Conservation (phyloP, 2,797 vertebrate genomes). For the Eleutherodactylus coqui region DNA sequence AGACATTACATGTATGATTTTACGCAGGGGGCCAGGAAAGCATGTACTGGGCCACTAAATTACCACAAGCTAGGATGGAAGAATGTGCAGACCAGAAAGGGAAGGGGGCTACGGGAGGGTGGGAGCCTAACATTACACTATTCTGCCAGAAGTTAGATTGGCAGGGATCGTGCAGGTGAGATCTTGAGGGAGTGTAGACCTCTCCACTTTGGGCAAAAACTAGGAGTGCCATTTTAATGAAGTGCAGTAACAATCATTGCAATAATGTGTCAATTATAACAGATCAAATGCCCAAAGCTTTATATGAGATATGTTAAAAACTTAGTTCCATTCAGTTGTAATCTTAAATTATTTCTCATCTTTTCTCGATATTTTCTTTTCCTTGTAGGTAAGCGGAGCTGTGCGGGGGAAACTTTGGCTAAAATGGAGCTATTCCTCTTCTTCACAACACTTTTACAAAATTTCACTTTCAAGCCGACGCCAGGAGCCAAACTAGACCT, state of each 20-base stretch:
- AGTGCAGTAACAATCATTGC: neutral
- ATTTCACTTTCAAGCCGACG: slow-evolving; percentile 11
- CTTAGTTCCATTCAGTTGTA: neutral
- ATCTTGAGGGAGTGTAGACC: neutral
- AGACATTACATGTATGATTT: no score
- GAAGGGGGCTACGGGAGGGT: no score
- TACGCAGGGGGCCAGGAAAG: no score
- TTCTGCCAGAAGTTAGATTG: neutral
- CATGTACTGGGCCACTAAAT: no score
- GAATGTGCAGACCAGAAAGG: no score
- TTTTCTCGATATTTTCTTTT: neutral
- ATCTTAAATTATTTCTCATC: neutral
- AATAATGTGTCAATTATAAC: neutral
- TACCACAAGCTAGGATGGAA: no score
- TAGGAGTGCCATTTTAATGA: neutral
- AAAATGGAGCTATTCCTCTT: slow-evolving; percentile 30
- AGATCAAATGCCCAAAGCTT: neutral
- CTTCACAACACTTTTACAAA: slow-evolving; percentile 29
- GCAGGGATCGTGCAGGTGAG: neutral
- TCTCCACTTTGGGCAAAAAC: no score
- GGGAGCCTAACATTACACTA: no score
- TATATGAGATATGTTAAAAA: neutral
- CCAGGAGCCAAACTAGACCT: slow-evolving; percentile 27
- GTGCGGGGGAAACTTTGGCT: slow-evolving; percentile 24
- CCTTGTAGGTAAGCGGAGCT: slow-evolving; percentile 12